Base-by-base conservation (phyloP, 2,113 vertebrate species). In the Redunca redunca region DNA sequence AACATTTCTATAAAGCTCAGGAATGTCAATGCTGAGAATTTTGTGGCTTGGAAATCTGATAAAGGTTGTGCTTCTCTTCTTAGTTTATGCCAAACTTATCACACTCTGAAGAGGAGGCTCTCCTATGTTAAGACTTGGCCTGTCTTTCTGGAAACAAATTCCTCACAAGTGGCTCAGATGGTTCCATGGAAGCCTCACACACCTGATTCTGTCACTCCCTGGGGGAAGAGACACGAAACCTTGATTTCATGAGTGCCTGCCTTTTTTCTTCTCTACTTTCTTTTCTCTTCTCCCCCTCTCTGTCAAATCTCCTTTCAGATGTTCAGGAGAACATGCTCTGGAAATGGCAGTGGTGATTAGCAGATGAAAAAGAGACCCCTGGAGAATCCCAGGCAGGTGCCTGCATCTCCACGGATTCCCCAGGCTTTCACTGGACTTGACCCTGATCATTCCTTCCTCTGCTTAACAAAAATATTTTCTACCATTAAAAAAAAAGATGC, bases 141-240 rank as follows among this genome's bases (percentile, higher is more conserved):
- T 85, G 14, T 82, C 57, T 80, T 95, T 96, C 85, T 85, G 77
- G 60, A 90, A 97, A 87, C 30, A 81, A 40, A 89, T 78, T 78
- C 26, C 81, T 43, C 36, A 83, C 33, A 74, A 50, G 11, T 40
- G 67, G 88, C 46, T 88, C 46, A 33, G 33, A 21, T 14, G 9
- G 78, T 58, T 40, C 43, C 52, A 46, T 87, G 58, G 40, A 74
- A 57, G 55, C 48, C 53, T 89, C 60, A 33, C 26, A 33, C 30
- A 85, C 46, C 60, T 5, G 16, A 86, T 85, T 85, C 48, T 89
- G 62, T 88, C 57, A n/a, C 58, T 93, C 26, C 57, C 14, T 2
- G 13, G 1, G 11, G 33, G 46, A 58, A 64, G 52, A 84, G 81
- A 77, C n/a, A 55, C 2, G n/a, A 62, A 33, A 53, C 55, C 23